Conservation (phyloP, 2,888 invertebrate genomes). For the Hirtodrosophila duncani region DNA sequence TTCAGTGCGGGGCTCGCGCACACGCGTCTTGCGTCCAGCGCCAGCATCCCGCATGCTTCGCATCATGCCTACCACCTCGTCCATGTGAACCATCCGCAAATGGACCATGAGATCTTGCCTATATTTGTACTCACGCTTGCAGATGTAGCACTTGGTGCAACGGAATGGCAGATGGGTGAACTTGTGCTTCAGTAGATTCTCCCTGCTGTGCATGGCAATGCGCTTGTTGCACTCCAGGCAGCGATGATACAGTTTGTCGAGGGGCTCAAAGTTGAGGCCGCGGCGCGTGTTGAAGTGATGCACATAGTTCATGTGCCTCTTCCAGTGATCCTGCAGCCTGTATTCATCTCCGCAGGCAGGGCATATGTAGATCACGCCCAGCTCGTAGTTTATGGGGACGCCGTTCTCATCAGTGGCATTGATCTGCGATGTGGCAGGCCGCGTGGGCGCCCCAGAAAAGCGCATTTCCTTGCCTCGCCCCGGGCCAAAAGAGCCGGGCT, state of each 20-base stretch:
- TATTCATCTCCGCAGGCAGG: slow-evolving; percentile 70
- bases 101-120: slow-evolving; percentile 74
- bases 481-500: slow-evolving; percentile 11
- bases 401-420: slow-evolving; percentile 63
- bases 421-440: slow-evolving; percentile 58
- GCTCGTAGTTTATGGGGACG: slow-evolving; percentile 64
- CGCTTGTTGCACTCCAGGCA: slow-evolving; percentile 73
- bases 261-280: slow-evolving; percentile 68
- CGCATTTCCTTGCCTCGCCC: slow-evolving; percentile 7
- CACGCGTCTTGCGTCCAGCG: slow-evolving; percentile 57
- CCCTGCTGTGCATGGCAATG: slow-evolving; percentile 74
- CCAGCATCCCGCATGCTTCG: slow-evolving; percentile 48
- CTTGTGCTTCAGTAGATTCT: slow-evolving; percentile 73
- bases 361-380: slow-evolving; percentile 73
- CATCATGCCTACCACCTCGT: slow-evolving; percentile 64
- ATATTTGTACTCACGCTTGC: slow-evolving; percentile 73
- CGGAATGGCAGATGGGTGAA: slow-evolving; percentile 74
- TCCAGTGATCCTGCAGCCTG: slow-evolving; percentile 70
- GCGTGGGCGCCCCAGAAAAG: slow-evolving; percentile 3
- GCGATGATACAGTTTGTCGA: slow-evolving; percentile 73
- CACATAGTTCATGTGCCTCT: slow-evolving; percentile 68
- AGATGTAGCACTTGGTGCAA: slow-evolving; percentile 71
- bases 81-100: slow-evolving; percentile 68
- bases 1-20: slow-evolving; percentile 53
- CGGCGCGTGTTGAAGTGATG: slow-evolving; percentile 71